A percentile compares a stretch with the other conserved stretches of the same genome.
phyloP scores from a whole-genome alignment of 2,797 vertebrate genomes.

The Heterohyrax brucei region DNA sequence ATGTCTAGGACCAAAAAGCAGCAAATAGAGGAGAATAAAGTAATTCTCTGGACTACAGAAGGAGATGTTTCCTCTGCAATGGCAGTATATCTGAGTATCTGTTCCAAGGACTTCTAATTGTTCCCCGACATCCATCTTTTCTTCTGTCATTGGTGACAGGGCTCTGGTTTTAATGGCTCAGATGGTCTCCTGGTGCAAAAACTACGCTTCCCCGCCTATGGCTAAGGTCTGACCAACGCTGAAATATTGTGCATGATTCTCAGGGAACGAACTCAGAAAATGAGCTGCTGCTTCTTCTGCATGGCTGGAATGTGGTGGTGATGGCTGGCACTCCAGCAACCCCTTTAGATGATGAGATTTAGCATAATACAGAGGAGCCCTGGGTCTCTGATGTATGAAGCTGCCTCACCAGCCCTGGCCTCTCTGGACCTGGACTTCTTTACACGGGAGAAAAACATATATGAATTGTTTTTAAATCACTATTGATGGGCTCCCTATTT shows the following conservation, averaged over 20 bases:
- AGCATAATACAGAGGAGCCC: neutral
- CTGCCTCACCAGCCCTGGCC: neutral
- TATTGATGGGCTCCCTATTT: neutral
- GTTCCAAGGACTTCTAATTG: neutral
- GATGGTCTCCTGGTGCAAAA: neutral
- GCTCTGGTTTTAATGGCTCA: neutral
- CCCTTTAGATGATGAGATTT: neutral
- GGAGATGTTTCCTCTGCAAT: slow-evolving; percentile 41
- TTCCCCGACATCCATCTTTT: neutral
- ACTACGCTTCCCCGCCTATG: neutral
- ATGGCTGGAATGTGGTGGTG: neutral
- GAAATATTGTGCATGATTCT: neutral
- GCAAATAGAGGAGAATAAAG: slow-evolving; percentile 29
- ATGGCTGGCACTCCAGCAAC: slow-evolving; percentile 28
- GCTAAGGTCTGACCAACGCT: neutral
- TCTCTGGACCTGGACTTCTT: neutral
- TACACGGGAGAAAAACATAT: neutral
- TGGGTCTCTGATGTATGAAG: neutral
- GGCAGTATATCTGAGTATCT: neutral
- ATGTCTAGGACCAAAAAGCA: neutral
- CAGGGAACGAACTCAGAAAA: neutral
- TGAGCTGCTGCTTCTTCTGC: neutral
- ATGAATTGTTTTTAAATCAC: neutral
- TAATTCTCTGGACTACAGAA: neutral
- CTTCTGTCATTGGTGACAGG: slow-evolving; percentile 5